Conservation (phyloP, 2,888 invertebrate genomes). For the Megamerina dolium region DNA sequence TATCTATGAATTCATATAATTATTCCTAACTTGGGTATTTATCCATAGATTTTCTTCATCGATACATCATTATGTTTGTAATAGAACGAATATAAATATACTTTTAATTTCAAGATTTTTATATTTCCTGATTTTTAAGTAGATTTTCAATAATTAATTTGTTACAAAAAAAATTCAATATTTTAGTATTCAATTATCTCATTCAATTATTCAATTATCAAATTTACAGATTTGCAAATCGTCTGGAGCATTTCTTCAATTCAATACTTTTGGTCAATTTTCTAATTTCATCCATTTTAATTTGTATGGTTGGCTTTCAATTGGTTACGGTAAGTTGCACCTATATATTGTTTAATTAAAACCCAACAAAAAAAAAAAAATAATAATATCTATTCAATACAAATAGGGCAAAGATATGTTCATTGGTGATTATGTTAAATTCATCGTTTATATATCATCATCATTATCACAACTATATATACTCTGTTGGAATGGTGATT, state of each 20-base stretch:
- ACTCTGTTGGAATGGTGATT: constrained; percentile 45
- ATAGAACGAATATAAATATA: too few relatives aligned
- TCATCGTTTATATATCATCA: constrained; percentile 44
- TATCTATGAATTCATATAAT: too few relatives aligned
- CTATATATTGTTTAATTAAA: too few relatives aligned
- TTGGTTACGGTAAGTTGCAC: constrained; percentile 37
- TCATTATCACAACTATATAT: constrained; percentile 42
- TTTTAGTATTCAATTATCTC: too few relatives aligned
- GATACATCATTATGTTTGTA: too few relatives aligned
- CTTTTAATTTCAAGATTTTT: too few relatives aligned
- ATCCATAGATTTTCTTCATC: too few relatives aligned
- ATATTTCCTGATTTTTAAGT: too few relatives aligned
- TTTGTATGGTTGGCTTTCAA: constrained; percentile 49
- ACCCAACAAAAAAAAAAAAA: not conserved
- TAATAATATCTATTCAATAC: not conserved
- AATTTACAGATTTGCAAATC: constrained; percentile 35
- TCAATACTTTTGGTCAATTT: constrained; percentile 45
- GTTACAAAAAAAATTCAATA: too few relatives aligned
- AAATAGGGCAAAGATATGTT: constrained; percentile 39
- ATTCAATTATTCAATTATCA: too few relatives aligned
- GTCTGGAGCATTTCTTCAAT: constrained; percentile 43
- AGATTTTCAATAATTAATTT: too few relatives aligned
- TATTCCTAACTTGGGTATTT: too few relatives aligned
- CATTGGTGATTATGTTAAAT: constrained; percentile 43
- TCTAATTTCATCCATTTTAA: constrained; percentile 42